Evolutionary conservation across 2,797 vertebrate species (phyloP), one percentile per base, ranked within the genome.

Genomic region (Zalophus californianus): DNA sequence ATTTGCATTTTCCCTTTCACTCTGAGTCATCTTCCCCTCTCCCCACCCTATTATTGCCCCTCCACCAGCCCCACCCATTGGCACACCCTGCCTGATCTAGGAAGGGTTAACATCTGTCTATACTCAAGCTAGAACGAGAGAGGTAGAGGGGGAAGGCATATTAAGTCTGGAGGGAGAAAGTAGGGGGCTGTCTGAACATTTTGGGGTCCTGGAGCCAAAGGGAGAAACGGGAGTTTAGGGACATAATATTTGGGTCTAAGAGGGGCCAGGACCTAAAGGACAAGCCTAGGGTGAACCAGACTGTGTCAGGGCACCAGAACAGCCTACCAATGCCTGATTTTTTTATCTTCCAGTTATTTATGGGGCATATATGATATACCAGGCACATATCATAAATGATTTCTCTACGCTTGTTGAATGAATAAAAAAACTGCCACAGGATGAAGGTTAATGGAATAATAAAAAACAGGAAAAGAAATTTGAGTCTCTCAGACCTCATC

Each of bases 1-100:
- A 98, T 98, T 98, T 98, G 97, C 97, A 98, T 98, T 95, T 97
- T 98, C 90, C 96, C 90, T 97, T 97, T 97, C 96, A 41, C n/a
- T 97, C 72, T 97, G 97, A 96, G 97, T 98, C 98, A 99, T 98
- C 99, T 99, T 72, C 96, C 97, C 93, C 97, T 98, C 25, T 97
- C 92, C 58, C 97, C 97, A 96, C 93, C 91, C 75, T 91, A 70
- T n/a, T 89, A 60, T 38, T 91, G 95, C 93, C 94, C 96, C 86
- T 94, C 82, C 32, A 60, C 86, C 48, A 92, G 92, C 90, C 91
- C 95, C 93, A 90, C 96, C 93, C 94, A 94, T 60, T 32, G 54
- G 82, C 92, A 97, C 94, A 97, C 96, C 92, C 97, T 91, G 72
- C 79, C 84, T 95, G 66, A 93, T 88, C 77, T 95, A 95, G 78